A percentile compares a stretch with the other conserved stretches of the same genome.
These are phyloP conservation scores for Brachyptera risi DNA, from an alignment of 2,888 invertebrate genomes.

Conservation along the genomic window DNA sequence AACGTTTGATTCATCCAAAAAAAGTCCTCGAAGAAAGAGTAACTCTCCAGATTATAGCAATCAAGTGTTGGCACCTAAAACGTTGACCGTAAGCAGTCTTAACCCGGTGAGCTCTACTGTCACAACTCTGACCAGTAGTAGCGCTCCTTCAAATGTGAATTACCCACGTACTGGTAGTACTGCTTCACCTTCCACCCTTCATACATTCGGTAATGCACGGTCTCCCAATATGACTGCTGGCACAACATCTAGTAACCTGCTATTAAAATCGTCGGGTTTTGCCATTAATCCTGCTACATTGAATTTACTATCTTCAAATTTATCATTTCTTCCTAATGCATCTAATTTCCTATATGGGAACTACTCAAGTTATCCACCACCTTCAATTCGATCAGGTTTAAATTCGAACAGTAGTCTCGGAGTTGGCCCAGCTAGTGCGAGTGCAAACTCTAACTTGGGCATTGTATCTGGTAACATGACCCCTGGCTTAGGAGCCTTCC, in stretches of 20 bases:
- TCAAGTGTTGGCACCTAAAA: constrained; percentile 38
- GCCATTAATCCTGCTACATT: constrained; percentile 11
- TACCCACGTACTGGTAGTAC: background rate
- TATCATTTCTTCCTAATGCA: constrained; percentile 19
- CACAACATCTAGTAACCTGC: background rate
- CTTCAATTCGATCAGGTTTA: constrained; percentile 2
- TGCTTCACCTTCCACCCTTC: background rate
- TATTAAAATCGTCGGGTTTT: background rate
- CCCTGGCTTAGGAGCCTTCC: constrained; percentile 24
- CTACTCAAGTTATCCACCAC: constrained; percentile 2
- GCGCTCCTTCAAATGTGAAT: background rate
- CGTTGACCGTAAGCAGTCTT: background rate
- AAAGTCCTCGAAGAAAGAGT: background rate
- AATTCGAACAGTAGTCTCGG: background rate
- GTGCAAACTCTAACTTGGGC: background rate
- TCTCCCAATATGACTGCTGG: background rate
- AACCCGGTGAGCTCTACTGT: background rate
- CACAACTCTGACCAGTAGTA: background rate
- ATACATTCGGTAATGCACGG: background rate
- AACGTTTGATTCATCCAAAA: background rate
- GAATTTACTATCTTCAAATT: constrained; percentile 5
- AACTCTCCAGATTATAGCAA: background rate
- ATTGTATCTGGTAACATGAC: background rate
- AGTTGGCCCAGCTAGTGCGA: background rate
- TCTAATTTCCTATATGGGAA: constrained; percentile 18